A percentile compares a stretch with the other conserved stretches of the same genome.
Evolutionary conservation across 2,888 invertebrate genomes (phyloP).

Genomic region (Plagiodera versicolora): DNA sequence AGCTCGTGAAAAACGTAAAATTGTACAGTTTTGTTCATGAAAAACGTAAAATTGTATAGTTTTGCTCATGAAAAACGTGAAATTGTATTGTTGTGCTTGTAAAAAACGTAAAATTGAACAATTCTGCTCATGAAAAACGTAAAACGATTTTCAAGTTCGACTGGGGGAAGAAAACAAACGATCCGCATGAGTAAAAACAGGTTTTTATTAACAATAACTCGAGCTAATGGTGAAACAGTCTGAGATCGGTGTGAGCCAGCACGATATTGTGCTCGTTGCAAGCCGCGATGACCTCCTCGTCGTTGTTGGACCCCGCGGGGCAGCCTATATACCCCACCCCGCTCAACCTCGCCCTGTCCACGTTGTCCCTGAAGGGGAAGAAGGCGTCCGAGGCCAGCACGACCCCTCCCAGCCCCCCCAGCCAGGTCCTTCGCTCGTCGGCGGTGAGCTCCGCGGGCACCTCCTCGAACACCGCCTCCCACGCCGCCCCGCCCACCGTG

Average conservation of each 20-base stretch:
- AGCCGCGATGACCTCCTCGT: constrained; percentile 83
- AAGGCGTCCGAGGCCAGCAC: constrained; percentile 97
- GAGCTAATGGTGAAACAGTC: constrained; percentile 90
- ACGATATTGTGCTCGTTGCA: constrained; percentile 90
- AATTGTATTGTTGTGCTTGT: no score
- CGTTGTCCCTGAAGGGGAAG: constrained; percentile 97
- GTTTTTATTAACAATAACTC: neutral
- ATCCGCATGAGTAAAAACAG: no score
- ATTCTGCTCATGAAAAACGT: no score
- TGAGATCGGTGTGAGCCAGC: constrained; percentile 84
- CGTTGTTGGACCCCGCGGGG: constrained; percentile 93
- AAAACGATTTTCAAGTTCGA: no score
- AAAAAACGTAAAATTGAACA: no score
- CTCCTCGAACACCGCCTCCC: constrained; percentile 73
- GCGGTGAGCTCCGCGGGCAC: constrained; percentile 73
- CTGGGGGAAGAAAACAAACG: no score
- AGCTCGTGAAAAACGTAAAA: no score
- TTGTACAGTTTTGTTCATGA: no score
- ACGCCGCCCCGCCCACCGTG: constrained; percentile 77
- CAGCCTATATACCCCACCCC: constrained; percentile 93
- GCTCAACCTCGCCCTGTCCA: constrained; percentile 90
- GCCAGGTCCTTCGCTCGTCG: constrained; percentile 69
- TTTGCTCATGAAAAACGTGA: no score
- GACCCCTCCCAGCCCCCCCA: constrained; percentile 71
- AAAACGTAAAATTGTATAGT: no score